Conservation (phyloP, 2,797 vertebrate genomes). For the Calcarius lapponicus region DNA sequence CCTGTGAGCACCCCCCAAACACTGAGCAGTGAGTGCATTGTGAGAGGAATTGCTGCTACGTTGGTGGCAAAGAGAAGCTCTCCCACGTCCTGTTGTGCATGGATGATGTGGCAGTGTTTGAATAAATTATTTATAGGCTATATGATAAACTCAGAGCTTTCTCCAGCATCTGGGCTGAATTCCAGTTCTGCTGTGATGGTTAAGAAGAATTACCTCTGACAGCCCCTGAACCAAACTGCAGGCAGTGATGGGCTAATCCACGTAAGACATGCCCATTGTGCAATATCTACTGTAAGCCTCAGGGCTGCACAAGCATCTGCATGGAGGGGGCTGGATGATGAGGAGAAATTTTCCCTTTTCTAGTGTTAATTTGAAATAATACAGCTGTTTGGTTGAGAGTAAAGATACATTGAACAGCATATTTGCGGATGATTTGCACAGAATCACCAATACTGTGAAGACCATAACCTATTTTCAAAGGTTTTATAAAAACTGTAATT, state of each 20-base stretch:
- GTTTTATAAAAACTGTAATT: neutral
- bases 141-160: neutral
- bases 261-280: neutral
- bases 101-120: neutral
- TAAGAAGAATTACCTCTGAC: neutral
- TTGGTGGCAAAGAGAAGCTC: neutral
- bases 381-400: neutral
- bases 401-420: neutral
- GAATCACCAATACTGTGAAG: neutral
- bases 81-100: neutral
- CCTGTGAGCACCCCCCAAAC: neutral
- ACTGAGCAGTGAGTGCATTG: rapidly evolving
- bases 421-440: neutral
- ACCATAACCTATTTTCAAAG: neutral
- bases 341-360: neutral
- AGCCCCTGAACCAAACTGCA: neutral
- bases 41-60: neutral
- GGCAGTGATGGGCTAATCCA: neutral
- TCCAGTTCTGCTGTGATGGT: neutral
- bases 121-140: constrained; percentile 6
- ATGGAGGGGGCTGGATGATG: neutral
- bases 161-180: neutral
- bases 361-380: neutral
- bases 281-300: neutral
- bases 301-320: neutral